Evolutionary conservation across 2,888 invertebrate species (phyloP), one percentile per base, ranked within the genome.

Genomic region (Parnassius glacialis): DNA sequence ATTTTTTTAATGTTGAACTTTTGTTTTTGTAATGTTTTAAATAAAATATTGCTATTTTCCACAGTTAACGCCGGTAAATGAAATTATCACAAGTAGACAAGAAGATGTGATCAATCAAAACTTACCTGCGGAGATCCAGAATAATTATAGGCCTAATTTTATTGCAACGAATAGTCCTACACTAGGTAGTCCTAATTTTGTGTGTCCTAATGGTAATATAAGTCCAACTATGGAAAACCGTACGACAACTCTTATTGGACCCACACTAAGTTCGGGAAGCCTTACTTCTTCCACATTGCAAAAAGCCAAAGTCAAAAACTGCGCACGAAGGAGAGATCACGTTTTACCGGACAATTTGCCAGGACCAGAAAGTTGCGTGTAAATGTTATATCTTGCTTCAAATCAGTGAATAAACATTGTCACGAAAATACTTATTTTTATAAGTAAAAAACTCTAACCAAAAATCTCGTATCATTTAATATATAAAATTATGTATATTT

Each of bases 301-400:
- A 67, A 83, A 89, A 81, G 92, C 81, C 82, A 93, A 85, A 90
- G 93, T 80, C 66, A 93, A 83, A 88, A 80, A 81, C 1, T 87
- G 87, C 62, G 81, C 83, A 3, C 74, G 93, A 73, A 92, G 94
- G 83, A 93, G 94, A 87, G 95, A 95, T 83, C 95, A 95, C 78
- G 96, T 96, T 64, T 93, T 97, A 74, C 95, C 96, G 58, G 96
- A 96, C 82, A 95, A 96, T 71, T 93, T 97, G 83, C 97, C 97
- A 43, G 97, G 97, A 65, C 97, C 96, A 51, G 97, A 97, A 84
- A 97, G 96, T 91, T 97, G 97, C 90, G 97, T 97, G 81, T 97
- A 74, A 83, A 65, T 64, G 64, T 2, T 67, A 43, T 43, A 12
- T 16, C 16, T 47, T 13, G 10, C 5, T 34, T 47, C 42, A 25